Base-by-base conservation (phyloP, 2,113 vertebrate species). In the Semicossyphus pulcher region DNA sequence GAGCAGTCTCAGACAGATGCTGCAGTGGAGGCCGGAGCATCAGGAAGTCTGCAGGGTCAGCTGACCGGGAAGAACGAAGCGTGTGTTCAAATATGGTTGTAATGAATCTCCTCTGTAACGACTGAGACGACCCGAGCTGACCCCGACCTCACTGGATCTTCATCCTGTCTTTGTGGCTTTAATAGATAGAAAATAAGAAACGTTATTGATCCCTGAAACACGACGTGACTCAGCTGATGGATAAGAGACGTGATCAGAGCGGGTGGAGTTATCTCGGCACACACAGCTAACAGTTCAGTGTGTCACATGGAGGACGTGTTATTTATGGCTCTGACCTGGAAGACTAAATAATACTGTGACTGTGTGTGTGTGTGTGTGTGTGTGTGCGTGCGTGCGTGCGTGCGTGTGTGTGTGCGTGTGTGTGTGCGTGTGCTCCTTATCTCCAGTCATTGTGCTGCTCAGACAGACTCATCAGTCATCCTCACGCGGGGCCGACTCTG, bases 381-480 rank as follows among this genome's bases (percentile, higher is more conserved):
- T 39, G 37, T 39, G 37, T 37, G 36, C 12, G 36, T 37, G 36
- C 3, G 8, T 37, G 8, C 12, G 36, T 10, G 36, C 12, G 36
- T 37, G 5, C 12, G 12, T 39, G 12, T 16, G 37, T 39, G 14
- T 39, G 37, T 16, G 37, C 18, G 39, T 41, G 39, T 41, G 39
- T 41, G 39, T 41, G 78, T 72, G 62, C 67, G 67, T 85, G 39
- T 18, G 15, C n/a, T n/a, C n/a, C n/a, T n/a, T 78, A 77, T 87
- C 78, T 85, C 36, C 48, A 84, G 76, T 80, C 78, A 83, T 71
- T 81, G 79, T 80, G 4, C 36, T 59, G 86, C 78, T 85, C 72
- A 72, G 80, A 83, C 83, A 87, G 83, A 71, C 61, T 82, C 79
- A 87, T 85, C 79, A 85, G 85, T 87, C 85, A 85, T 81, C 69